Conservation (phyloP, 2,888 invertebrate genomes). For the Epicampocera succincta region DNA sequence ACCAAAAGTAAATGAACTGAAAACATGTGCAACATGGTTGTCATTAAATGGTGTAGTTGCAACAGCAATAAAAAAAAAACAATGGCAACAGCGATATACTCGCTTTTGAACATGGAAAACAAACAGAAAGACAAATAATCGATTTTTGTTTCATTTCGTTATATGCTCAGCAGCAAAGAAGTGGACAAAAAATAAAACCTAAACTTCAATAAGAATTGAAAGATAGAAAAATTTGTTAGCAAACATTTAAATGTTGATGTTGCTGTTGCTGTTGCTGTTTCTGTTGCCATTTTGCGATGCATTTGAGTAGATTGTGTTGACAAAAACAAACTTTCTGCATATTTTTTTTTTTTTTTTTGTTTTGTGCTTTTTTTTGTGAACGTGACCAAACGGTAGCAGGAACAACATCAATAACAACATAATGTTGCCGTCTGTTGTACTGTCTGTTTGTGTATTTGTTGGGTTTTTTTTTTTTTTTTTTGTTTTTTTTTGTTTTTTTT, state of each 20-base stretch:
- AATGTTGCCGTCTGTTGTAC: conserved; percentile 44
- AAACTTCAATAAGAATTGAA: conserved; percentile 51
- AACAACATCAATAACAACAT: conserved; percentile 63
- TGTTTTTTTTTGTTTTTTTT: neutral
- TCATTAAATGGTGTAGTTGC: conserved; percentile 55
- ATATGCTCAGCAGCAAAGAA: conserved; percentile 3
- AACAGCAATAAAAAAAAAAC: conserved; percentile 21
- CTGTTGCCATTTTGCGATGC: conserved; percentile 64
- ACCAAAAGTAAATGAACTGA: conserved; percentile 63
- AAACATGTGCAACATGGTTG: conserved; percentile 64
- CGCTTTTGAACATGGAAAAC: conserved; percentile 56
- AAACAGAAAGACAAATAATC: conserved; percentile 61
- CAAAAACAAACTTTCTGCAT: conserved; percentile 55
- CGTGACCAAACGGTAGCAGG: conserved; percentile 72
- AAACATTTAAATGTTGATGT: conserved; percentile 58
- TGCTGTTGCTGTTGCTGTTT: conserved; percentile 54
- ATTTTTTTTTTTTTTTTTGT: conserved; percentile 24
- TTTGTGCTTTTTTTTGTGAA: conserved; percentile 68
- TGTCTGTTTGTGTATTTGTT: conserved; percentile 13
- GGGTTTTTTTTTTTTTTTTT: neutral
- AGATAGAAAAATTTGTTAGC: conserved; percentile 63
- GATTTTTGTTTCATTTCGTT: conserved; percentile 57
- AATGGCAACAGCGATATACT: conserved; percentile 41
- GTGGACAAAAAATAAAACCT: neutral
- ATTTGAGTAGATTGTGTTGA: conserved; percentile 70